These are phyloP conservation scores for Orchesella flavescens DNA, from an alignment of 2,888 invertebrate species.

Conservation along the genomic window DNA sequence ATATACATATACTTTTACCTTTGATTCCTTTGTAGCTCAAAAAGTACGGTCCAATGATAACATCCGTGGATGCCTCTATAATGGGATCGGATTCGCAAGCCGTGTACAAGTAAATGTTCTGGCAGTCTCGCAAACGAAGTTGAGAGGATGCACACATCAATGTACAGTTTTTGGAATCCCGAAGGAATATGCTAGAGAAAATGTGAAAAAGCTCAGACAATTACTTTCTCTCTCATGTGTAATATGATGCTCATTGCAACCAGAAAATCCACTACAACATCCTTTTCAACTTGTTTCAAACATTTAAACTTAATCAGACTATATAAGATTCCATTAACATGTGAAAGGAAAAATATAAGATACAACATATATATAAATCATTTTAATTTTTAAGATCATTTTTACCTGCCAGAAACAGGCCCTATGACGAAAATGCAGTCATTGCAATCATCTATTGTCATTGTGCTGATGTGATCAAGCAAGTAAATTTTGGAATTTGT, in stretches of 20 bases:
- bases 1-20: conserved; percentile 39
- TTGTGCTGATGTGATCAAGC: conserved; percentile 66
- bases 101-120: conserved; percentile 67
- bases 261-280: too few species aligned
- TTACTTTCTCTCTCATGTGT: background rate
- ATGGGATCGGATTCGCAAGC: conserved; percentile 70
- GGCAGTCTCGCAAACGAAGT: conserved; percentile 68
- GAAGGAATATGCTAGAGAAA: conserved; percentile 63
- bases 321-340: too few species aligned
- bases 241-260: too few species aligned
- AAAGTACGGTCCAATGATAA: conserved; percentile 68
- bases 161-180: conserved; percentile 69
- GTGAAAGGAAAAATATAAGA: background rate
- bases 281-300: too few species aligned
- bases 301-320: too few species aligned
- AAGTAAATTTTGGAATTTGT: conserved; percentile 66
- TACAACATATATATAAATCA: background rate
- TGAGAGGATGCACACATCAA: conserved; percentile 68
- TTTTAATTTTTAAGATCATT: background rate
- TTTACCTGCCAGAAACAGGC: conserved; percentile 67
- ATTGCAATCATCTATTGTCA: conserved; percentile 69
- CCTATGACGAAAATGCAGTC: conserved; percentile 68
- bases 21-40: conserved; percentile 67
- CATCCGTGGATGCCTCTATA: conserved; percentile 66
- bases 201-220: conserved; percentile 1